Base-by-base conservation (phyloP, 2,797 vertebrate genomes). In the Rhinella marina region DNA sequence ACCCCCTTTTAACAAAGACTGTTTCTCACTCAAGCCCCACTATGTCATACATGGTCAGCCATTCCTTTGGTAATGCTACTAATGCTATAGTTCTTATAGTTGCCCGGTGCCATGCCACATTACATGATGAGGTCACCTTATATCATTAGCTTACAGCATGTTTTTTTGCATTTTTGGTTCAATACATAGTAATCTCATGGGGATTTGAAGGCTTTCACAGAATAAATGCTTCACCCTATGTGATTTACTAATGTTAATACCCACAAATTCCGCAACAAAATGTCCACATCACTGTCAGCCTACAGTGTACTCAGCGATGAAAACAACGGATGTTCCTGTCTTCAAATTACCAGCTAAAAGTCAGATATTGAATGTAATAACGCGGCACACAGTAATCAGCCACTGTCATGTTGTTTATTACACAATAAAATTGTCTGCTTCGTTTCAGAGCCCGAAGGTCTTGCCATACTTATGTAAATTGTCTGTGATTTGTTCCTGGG, bases 391-490 rank as follows among this genome's bases (percentile, higher is more conserved):
- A 85, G 72, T 57, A 72, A 77, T 64, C 70, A 25, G 73, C 57
- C 57, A 64, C 57, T 62, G 59, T 77, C 72, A 85, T 17, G 59
- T 64, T 77, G 72, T 64, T 85, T 76, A 85, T 85, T 64, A 85
- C 83, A 85, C 17, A 80, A 81, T 59, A 59, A 50, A 79, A 77
- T 23, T 52, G 57, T 54, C 76, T 88, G 76, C 64, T 84, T 54
- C 70, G 54, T 72, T 41, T 56, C 25, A 56, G 62, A 83, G 62
- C 79, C 79, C 82, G 84, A 54, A 88, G 83, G 82, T 81, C 77
- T 81, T 81, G 66, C 68, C 59, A 76, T 68, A 81, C 57, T 82
- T 52, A 73, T 82, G 84, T 86, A 86, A 89, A 86, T 89, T 89
- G 84, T 82, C 59, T 82, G 48, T 89, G 84, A 82, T 89, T 86